A percentile compares a stretch with the other conserved stretches of the same genome.
These are phyloP conservation scores for Bufo bufo DNA, from an alignment of 2,113 vertebrate genomes.

Conservation along the genomic window DNA sequence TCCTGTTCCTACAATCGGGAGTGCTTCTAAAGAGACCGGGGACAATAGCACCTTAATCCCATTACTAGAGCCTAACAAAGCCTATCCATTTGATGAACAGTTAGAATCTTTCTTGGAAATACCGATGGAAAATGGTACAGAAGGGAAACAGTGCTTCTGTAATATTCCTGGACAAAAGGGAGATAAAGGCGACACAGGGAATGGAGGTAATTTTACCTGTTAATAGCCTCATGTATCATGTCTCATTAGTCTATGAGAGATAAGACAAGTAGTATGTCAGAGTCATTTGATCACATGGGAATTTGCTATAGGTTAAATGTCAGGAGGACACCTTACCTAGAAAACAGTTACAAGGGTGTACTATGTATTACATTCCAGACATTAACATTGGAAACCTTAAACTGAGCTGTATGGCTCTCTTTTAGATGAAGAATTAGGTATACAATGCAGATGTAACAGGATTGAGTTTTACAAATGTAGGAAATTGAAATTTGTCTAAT, in stretches of 20 bases:
- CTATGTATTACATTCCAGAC: background rate
- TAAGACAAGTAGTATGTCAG: slow-evolving; percentile 27
- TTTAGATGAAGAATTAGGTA: background rate
- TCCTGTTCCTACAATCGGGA: slow-evolving; percentile 31
- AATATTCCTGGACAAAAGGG: slow-evolving; percentile 62
- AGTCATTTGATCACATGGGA: slow-evolving; percentile 39
- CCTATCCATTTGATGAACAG: slow-evolving; percentile 36
- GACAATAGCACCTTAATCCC: slow-evolving; percentile 45
- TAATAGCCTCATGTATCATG: slow-evolving; percentile 51
- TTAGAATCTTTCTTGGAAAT: slow-evolving; percentile 63
- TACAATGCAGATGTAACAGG: background rate
- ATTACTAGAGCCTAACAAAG: slow-evolving; percentile 34
- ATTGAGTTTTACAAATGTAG: background rate
- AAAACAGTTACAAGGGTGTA: background rate
- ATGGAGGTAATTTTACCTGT: slow-evolving; percentile 66
- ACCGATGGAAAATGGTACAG: slow-evolving; percentile 63
- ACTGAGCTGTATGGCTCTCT: background rate
- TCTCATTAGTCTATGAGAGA: slow-evolving; percentile 39
- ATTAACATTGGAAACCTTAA: background rate
- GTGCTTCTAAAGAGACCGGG: background rate
- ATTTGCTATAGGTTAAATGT: background rate
- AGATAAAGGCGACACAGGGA: slow-evolving; percentile 61
- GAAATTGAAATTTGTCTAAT: background rate
- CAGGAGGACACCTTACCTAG: background rate
- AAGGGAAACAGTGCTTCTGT: slow-evolving; percentile 61